Percentiles rank a stretch among this genome's conserved stretches.
Conservation (phyloP, 2,113 vertebrate species). For the Hemiprocne comata region DNA sequence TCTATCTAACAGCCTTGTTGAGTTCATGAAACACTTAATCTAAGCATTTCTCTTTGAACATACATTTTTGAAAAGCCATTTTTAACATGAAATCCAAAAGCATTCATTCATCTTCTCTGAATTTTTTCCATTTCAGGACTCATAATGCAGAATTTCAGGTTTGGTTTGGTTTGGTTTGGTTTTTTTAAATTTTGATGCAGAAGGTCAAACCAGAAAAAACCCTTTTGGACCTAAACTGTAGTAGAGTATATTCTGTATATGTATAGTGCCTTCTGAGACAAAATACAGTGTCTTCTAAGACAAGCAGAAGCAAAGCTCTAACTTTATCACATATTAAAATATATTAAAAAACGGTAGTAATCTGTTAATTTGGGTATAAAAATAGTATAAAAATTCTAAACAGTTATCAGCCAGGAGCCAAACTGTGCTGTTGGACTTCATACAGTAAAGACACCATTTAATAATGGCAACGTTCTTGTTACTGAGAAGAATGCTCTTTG, state of each 20-base stretch:
- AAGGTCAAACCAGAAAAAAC: background rate
- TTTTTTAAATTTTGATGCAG: background rate
- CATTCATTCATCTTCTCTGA: background rate
- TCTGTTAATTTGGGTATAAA: background rate
- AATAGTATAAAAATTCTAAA: background rate
- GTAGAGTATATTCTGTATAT: too few species aligned
- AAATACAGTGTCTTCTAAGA: background rate
- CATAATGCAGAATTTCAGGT: background rate
- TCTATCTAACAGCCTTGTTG: background rate
- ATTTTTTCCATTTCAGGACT: background rate
- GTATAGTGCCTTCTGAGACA: background rate
- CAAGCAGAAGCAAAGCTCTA: background rate
- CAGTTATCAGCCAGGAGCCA: background rate
- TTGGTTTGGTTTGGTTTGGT: too few species aligned
- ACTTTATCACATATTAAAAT: background rate
- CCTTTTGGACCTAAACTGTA: background rate
- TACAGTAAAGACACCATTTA: background rate
- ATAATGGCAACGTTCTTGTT: background rate
- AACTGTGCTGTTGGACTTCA: background rate
- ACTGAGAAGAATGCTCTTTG: background rate
- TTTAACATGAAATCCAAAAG: background rate
- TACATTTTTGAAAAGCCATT: background rate
- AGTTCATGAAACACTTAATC: background rate
- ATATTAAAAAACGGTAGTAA: background rate
- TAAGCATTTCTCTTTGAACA: background rate